Evolutionary conservation across 2,888 invertebrate species (phyloP).

Genomic region (Biston betularia): DNA sequence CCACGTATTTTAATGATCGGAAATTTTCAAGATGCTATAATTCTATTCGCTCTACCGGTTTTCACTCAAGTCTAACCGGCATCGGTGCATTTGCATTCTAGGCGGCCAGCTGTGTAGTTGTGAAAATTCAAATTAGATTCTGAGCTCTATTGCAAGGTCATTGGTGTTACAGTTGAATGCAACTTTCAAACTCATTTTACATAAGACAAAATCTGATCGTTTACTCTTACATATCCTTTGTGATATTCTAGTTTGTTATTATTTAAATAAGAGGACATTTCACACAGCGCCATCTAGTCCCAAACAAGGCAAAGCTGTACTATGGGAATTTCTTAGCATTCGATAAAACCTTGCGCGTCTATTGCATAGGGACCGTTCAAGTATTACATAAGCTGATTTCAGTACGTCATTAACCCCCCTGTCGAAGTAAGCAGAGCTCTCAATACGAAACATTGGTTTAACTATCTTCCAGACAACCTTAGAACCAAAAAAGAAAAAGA

Average conservation of each 20-base stretch:
- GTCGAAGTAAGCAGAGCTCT: no score
- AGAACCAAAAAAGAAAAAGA: no score
- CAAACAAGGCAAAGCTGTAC: no score
- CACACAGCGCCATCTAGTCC: no score
- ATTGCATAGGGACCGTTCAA: no score
- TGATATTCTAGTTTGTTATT: background rate
- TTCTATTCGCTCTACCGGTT: constrained; percentile 15
- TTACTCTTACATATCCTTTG: background rate
- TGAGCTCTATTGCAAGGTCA: background rate
- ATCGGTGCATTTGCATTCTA: constrained; percentile 14
- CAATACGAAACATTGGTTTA: no score
- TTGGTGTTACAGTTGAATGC: background rate
- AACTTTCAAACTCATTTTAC: background rate
- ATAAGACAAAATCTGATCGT: background rate
- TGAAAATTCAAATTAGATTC: background rate
- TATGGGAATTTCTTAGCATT: no score
- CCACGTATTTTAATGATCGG: constrained; percentile 7
- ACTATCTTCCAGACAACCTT: no score
- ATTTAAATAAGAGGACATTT: no score
- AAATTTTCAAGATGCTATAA: constrained; percentile 20
- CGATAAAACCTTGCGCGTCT: no score
- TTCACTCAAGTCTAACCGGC: constrained; percentile 6
- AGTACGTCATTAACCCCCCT: no score
- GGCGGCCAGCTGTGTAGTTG: constrained; percentile 6
- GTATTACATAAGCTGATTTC: no score